Evolutionary conservation across 2,888 invertebrate genomes (phyloP), one percentile per base, ranked within the genome.

Genomic region (Heliconius hortense): DNA sequence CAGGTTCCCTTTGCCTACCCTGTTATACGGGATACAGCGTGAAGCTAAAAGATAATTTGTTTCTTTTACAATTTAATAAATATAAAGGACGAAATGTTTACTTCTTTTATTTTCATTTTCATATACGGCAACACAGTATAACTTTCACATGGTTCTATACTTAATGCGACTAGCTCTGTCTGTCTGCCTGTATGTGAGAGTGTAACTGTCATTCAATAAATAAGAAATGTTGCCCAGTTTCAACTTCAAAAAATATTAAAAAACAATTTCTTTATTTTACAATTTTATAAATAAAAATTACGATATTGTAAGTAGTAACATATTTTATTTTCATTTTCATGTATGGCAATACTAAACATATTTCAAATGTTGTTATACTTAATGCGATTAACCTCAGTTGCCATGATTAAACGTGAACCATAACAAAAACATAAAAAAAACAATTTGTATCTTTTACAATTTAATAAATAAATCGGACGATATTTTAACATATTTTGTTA

Each of bases 241-340:
- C 5, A 48, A 18, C 18, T 48, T 48, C 1, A 18, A 48, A 48
- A 18, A 48, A 7, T 48, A 48, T 48, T 18, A 48, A 31, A 35
- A 64, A 63, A 21, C 18, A 63, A n/a, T 35, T 35, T 10, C 0
- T 18, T 18, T 31, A 15, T 18, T 39, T 39, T 15, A 43, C 24
- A 24, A 39, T 66, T 39, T 43, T 18, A 66, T 66, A 66, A 66
- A 66, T 66, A 66, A 66, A 66, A 66, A 39, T 39, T 39, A 66
- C 39, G 24, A 39, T 24, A 39, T 66, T 48, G 39, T 66, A 48
- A 48, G 48, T 48, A 48, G 62, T 66, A 66, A 66, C 39, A 66
- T 39, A 39, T 24, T 66, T 66, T 66, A 39, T 39, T 66, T 64
- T n/a, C 21, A 35, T n/a, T 39, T 66, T 39, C n/a, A 66, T 43